These are phyloP conservation scores for Drosophila phalerata DNA, from an alignment of 2,888 invertebrate species.

Conservation along the genomic window DNA sequence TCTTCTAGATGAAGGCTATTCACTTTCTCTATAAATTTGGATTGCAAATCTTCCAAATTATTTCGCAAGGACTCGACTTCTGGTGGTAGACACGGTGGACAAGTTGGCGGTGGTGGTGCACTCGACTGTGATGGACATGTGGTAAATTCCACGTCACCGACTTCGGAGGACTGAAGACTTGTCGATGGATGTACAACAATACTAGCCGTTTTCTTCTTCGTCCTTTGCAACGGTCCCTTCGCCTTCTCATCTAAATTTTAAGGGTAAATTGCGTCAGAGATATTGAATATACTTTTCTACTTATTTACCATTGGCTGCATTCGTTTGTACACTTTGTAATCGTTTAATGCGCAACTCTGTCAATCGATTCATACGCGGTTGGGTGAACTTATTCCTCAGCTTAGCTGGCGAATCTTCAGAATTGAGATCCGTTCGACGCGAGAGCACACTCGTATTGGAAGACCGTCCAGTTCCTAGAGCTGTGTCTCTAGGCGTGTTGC, in stretches of 20 bases:
- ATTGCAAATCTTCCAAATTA: constrained; percentile 51
- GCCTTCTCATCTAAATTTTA: background rate
- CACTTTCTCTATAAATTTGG: constrained; percentile 48
- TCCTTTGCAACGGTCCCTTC: background rate
- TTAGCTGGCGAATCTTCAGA: constrained; percentile 8
- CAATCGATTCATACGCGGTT: constrained; percentile 39
- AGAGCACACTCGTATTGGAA: constrained; percentile 10
- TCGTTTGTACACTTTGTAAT: background rate
- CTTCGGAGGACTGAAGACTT: background rate
- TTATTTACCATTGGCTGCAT: background rate
- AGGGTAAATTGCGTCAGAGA: background rate
- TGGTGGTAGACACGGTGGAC: background rate
- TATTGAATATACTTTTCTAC: background rate
- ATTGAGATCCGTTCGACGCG: background rate
- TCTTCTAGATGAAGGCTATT: background rate
- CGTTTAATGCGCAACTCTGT: constrained; percentile 28
- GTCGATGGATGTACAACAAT: background rate
- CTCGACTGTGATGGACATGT: background rate
- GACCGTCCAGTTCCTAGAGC: background rate
- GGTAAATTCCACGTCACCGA: background rate
- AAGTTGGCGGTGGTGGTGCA: background rate
- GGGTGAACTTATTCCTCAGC: constrained; percentile 9
- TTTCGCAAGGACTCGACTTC: constrained; percentile 39
- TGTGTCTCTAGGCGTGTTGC: background rate
- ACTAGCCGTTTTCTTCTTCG: background rate